Evolutionary conservation across 1,140 invertebrate species (phyloP).

Genomic region (Drosophila dunni): DNA sequence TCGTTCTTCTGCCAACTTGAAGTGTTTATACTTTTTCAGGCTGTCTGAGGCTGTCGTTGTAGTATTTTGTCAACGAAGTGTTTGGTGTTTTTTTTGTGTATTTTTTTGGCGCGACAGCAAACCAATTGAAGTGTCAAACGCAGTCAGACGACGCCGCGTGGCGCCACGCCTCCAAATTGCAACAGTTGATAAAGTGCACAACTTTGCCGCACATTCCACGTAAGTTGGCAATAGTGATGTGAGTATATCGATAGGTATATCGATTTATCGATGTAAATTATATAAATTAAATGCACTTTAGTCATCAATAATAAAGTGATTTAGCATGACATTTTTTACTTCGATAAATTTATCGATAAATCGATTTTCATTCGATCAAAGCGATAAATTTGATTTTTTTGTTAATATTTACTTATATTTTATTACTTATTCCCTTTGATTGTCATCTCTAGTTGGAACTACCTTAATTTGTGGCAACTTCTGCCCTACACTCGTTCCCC

Average conservation of each 20-base stretch:
- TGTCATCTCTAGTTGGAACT: conserved; percentile 18
- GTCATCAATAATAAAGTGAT: no score
- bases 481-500: neutral
- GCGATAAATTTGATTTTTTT: no score
- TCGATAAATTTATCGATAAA: no score
- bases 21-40: neutral
- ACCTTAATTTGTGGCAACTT: conserved; percentile 1
- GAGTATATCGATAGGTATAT: no score
- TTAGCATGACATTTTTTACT: no score
- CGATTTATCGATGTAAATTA: no score
- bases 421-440: no score
- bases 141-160: conserved; percentile 70
- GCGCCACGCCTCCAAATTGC: conserved; percentile 72
- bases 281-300: no score
- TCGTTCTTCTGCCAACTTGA: neutral
- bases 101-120: conserved; percentile 53
- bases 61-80: conserved; percentile 8
- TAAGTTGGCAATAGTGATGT: conserved; percentile 24
- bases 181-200: conserved; percentile 78
- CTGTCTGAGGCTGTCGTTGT: neutral
- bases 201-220: conserved; percentile 46
- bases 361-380: no score
- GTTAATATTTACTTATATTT: no score
- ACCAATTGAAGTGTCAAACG: conserved; percentile 81
- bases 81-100: conserved; percentile 7